Base-by-base conservation (phyloP, 1,140 invertebrate genomes). In the Anastrepha obliqua region DNA sequence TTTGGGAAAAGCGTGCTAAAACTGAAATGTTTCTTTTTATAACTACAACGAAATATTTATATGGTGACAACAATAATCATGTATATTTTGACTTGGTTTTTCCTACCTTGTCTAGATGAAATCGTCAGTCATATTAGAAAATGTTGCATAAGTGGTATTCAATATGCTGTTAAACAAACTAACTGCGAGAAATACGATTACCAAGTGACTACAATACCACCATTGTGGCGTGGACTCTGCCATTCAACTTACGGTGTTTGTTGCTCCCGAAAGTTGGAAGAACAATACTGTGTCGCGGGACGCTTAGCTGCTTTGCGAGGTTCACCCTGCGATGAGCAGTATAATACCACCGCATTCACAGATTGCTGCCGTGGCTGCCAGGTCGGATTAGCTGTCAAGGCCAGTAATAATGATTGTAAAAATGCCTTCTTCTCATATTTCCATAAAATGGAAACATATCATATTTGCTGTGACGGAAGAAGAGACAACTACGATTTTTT, bases 361-460 rank as follows among this genome's bases (percentile, higher is more conserved):
- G 86, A 90, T 29, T 93, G 93, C 85, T 93, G 93, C 81, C 90
- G 91, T 8, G 89, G 91, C 0, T 93, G 92, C 65, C 93, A 93
- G 88, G 90, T 93, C 55, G 92, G 93, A 1, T 64, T 93, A 44
- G 91, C 91, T 13, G 90, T 93, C 4, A 92, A 90, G 85, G 91
- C 91, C 0, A 91, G 90, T 67, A 89, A 90, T 58, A 90, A 91
- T 13, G 89, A 91, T 42, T 93, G 93, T 65, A 89, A 86, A 60
- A 90, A 91, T 81, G 87, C 90, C 0, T 58, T 92, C 17, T 91
- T 91, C 44, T 90, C 89, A 13, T 93, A 90, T 65, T 89, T 93
- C 64, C 87, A 87, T 3, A 88, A 90, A 44, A 92, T 93, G 5
- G 90, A 93, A 87, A 90, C 92, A 0, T 93, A 90, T 88, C 88